Conservation (phyloP, 2,888 invertebrate genomes). For the Agrypnus murinus region DNA sequence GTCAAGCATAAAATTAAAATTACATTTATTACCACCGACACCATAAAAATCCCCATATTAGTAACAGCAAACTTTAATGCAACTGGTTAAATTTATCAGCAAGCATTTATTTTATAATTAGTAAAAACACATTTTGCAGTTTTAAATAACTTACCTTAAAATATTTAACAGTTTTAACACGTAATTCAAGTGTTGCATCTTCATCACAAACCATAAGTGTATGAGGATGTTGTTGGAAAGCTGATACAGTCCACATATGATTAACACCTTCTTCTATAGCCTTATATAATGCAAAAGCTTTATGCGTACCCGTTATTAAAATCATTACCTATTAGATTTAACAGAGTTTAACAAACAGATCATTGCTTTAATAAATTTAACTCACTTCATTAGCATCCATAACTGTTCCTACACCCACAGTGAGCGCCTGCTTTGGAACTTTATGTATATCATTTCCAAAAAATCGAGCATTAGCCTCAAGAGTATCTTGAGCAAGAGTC, state of each 20-base stretch:
- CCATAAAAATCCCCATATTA: conserved; percentile 2
- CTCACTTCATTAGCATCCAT: conserved; percentile 97
- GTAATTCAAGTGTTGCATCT: conserved; percentile 96
- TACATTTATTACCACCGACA: conserved; percentile 17
- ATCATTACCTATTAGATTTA: conserved; percentile 88
- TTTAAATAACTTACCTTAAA: conserved; percentile 76
- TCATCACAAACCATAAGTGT: conserved; percentile 98
- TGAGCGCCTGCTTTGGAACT: conserved; percentile 96
- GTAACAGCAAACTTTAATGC: conserved; percentile 2
- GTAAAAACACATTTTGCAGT: not conserved
- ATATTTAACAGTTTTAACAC: conserved; percentile 99
- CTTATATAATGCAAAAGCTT: conserved; percentile 96
- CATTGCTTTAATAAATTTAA: too few relatives aligned
- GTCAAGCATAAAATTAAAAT: too few relatives aligned
- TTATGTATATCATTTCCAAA: conserved; percentile 95
- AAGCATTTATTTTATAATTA: not conserved
- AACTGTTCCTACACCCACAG: conserved; percentile 98
- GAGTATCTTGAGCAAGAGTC: conserved; percentile 96
- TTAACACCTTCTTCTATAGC: conserved; percentile 99
- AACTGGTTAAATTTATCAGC: conserved; percentile 4
- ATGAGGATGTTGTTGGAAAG: conserved; percentile 96
- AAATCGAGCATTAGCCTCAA: conserved; percentile 97
- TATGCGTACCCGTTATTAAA: conserved; percentile 96
- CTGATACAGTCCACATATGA: conserved; percentile 99
- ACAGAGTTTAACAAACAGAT: conserved; percentile 5